Conservation (phyloP, 2,797 vertebrate species). For the Natrix natrix region DNA sequence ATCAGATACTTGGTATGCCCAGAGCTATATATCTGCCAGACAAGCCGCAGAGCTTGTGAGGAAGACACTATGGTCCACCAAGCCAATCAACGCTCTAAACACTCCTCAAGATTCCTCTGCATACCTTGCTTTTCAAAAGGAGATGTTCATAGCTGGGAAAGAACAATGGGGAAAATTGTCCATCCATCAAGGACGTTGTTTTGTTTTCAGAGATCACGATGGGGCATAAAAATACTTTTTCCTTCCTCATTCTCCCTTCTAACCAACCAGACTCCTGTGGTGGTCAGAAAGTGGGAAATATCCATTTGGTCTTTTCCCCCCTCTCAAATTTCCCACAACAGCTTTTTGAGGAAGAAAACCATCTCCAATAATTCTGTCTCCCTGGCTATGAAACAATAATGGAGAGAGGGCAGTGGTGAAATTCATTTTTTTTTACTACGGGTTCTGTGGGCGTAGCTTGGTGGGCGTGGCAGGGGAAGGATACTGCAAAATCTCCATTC, state of each 20-base stretch:
- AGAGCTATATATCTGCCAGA: not conserved
- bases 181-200: not conserved
- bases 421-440: too few species aligned
- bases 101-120: not conserved
- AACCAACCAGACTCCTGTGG: not conserved
- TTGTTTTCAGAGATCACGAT: not conserved
- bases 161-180: not conserved
- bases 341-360: not conserved
- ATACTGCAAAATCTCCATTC: too few species aligned
- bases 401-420: too few species aligned
- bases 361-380: not conserved
- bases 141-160: not conserved
- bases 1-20: conserved; percentile 4
- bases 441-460: too few species aligned
- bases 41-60: not conserved
- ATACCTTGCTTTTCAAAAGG: not conserved
- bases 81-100: not conserved
- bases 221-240: not conserved
- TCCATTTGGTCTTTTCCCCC: not conserved
- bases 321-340: too few species aligned
- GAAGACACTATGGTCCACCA: not conserved
- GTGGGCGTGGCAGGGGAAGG: too few species aligned
- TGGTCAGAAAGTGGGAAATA: not conserved
- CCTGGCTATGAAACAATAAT: not conserved
- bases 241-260: not conserved